Evolutionary conservation across 92 coral and sea anemone species (phyloP).

Genomic region (Zoanthus sociatus): DNA sequence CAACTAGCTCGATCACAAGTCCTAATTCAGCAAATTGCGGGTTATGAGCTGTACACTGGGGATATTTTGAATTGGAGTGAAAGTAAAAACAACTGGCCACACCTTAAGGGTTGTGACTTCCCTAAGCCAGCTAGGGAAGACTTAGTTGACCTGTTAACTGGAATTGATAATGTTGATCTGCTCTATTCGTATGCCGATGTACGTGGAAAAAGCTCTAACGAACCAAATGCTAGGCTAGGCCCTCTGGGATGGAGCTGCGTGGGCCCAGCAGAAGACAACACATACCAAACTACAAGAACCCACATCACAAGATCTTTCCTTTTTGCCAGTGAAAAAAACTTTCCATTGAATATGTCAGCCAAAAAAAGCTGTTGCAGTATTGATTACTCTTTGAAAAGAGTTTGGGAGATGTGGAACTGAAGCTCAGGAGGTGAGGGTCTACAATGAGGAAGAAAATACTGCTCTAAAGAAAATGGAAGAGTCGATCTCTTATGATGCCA

Average conservation of each 20-base stretch:
- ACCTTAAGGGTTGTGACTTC: slow-evolving; percentile 63
- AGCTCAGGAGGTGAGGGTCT: not conserved
- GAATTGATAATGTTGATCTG: slow-evolving; percentile 62
- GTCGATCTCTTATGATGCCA: too few relatives aligned
- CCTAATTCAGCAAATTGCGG: too few relatives aligned
- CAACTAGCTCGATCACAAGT: too few relatives aligned
- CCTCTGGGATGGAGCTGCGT: slow-evolving; percentile 76
- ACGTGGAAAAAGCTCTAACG: too few relatives aligned
- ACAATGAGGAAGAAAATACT: not conserved
- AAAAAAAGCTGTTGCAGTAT: slow-evolving; percentile 32
- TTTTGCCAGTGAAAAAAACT: not conserved
- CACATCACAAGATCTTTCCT: not conserved
- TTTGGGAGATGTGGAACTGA: slow-evolving; percentile 50
- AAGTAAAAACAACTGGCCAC: slow-evolving; percentile 40
- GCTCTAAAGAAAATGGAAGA: too few relatives aligned
- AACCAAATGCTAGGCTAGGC: slow-evolving; percentile 39
- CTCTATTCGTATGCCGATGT: slow-evolving; percentile 42
- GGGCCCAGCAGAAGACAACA: slow-evolving; percentile 38
- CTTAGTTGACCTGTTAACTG: slow-evolving; percentile 64
- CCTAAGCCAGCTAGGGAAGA: slow-evolving; percentile 67
- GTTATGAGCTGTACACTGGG: too few relatives aligned
- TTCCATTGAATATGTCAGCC: not conserved
- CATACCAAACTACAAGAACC: too few relatives aligned
- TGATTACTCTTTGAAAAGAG: slow-evolving; percentile 55
- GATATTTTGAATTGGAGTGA: slow-evolving; percentile 15